Conservation (phyloP, 2,113 vertebrate genomes). For the Zapus hudsonius region DNA sequence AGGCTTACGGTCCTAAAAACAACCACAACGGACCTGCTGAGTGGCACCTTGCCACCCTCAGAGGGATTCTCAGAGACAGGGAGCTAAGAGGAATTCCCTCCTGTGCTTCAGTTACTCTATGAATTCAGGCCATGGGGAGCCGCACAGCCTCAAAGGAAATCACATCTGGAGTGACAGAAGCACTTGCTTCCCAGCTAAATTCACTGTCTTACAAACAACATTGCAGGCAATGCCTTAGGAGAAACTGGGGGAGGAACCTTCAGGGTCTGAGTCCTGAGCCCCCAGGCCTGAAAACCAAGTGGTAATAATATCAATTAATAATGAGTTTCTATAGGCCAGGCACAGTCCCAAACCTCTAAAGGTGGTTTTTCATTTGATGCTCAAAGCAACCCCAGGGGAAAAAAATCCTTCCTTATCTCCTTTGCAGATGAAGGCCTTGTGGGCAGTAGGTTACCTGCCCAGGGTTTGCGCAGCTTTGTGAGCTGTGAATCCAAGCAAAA, state of each 20-base stretch:
- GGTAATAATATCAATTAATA: not conserved
- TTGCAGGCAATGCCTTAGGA: not conserved
- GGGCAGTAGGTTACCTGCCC: not conserved
- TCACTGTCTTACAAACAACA: not conserved
- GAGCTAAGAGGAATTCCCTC: slow-evolving; percentile 60
- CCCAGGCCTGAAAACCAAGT: not conserved
- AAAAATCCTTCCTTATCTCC: not conserved
- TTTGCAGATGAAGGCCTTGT: slow-evolving; percentile 11
- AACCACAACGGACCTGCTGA: slow-evolving; percentile 50
- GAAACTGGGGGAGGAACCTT: not conserved
- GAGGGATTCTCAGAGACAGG: slow-evolving; percentile 62
- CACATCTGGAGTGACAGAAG: not conserved
- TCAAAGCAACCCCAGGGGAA: slow-evolving; percentile 14
- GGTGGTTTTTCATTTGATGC: not conserved
- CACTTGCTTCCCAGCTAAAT: not conserved
- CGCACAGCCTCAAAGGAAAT: slow-evolving; percentile 60
- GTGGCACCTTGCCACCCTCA: slow-evolving; percentile 46
- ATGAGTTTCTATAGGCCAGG: not conserved
- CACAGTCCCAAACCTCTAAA: not conserved
- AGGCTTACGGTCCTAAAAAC: slow-evolving; percentile 52
- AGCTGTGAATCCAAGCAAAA: not conserved
- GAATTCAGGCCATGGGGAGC: slow-evolving; percentile 66
- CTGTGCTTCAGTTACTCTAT: slow-evolving; percentile 64
- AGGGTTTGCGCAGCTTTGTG: not conserved
- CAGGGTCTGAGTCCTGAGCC: not conserved